A percentile compares a stretch with the other conserved stretches of the same genome.
Evolutionary conservation across 2,797 vertebrate species (phyloP).

Genomic region (Rhinoraja longicauda): DNA sequence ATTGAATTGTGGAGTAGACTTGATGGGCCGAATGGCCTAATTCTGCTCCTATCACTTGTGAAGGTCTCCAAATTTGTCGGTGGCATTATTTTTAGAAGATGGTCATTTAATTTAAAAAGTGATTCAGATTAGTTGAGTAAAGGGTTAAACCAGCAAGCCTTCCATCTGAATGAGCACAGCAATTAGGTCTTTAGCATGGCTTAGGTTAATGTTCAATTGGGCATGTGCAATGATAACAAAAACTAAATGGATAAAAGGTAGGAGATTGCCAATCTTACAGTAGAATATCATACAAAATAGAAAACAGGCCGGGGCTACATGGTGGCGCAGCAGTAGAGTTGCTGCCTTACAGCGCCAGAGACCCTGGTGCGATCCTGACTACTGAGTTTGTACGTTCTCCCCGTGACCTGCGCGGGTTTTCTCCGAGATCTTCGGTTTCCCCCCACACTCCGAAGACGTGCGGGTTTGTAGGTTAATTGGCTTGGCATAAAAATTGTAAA

Average conservation of each 20-base stretch:
- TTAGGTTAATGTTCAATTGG: background rate
- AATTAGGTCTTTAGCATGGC: background rate
- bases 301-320: background rate
- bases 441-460: too few species aligned
- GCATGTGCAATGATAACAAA: slow-evolving; percentile 6
- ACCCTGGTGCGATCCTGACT: too few species aligned
- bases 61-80: background rate
- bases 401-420: too few species aligned
- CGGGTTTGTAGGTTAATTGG: too few species aligned
- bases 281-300: background rate
- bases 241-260: background rate
- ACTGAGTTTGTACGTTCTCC: too few species aligned
- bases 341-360: too few species aligned
- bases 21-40: too few species aligned
- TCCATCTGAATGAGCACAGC: background rate
- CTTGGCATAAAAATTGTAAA: too few species aligned
- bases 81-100: background rate
- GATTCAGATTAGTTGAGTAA: background rate
- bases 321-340: too few species aligned
- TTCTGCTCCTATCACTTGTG: too few species aligned
- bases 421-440: too few species aligned
- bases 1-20: too few species aligned
- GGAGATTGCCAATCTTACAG: background rate
- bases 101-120: background rate
- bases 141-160: background rate